Conservation (phyloP, 2,888 invertebrate species). For the Volucella zonaria region DNA sequence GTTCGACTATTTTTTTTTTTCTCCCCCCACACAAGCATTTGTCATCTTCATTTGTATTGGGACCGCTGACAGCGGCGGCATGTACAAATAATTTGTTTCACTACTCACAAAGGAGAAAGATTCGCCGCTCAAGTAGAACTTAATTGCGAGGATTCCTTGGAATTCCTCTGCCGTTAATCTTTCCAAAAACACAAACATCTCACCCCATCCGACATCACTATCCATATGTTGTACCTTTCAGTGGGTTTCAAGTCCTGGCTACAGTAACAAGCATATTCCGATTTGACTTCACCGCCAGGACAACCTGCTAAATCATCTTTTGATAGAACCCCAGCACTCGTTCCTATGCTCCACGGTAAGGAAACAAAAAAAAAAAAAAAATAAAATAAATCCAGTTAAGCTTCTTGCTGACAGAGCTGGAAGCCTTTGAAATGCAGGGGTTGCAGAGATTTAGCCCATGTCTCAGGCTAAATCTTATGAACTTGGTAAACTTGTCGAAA, state of each 20-base stretch:
- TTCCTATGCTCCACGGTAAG: not conserved
- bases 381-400: constrained; percentile 39
- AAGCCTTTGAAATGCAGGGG: constrained; percentile 42
- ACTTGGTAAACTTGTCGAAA: constrained; percentile 38
- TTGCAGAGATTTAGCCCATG: constrained; percentile 50
- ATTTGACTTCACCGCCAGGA: too few species aligned
- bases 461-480: constrained; percentile 40
- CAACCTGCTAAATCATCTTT: too few species aligned
- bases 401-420: constrained; percentile 23
- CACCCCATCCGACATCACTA: too few species aligned
- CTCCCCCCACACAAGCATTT: not conserved
- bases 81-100: constrained; percentile 41
- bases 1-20: constrained; percentile 19
- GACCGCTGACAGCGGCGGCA: not conserved
- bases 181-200: too few species aligned
- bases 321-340: not conserved
- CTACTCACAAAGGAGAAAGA: not conserved
- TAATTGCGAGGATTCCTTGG: not conserved
- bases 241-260: too few species aligned
- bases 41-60: constrained; percentile 27
- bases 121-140: too few species aligned
- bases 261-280: too few species aligned
- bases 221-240: too few species aligned
- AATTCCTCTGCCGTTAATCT: too few species aligned
- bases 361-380: not conserved